Percentiles rank a stretch among this genome's conserved stretches.
Conservation (phyloP, 2,797 vertebrate genomes). For the Clarias laeviceps region DNA sequence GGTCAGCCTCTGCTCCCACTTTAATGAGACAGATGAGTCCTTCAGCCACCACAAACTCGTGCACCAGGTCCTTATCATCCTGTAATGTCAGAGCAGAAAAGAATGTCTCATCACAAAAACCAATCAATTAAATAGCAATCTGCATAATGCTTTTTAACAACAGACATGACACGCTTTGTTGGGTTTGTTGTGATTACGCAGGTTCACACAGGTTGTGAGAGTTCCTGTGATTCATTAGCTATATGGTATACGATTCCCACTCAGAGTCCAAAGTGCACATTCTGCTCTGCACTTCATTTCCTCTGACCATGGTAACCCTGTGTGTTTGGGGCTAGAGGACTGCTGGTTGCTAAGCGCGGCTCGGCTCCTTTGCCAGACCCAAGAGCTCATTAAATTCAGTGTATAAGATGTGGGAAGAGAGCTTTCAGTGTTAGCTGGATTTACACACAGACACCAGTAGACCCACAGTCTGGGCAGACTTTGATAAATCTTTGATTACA, state of each 20-base stretch:
- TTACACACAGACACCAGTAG: constrained; percentile 27
- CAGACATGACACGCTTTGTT: not conserved
- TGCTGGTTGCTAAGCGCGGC: constrained; percentile 51
- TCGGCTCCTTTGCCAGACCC: constrained; percentile 36
- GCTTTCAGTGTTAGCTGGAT: constrained; percentile 18
- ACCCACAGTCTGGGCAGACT: constrained; percentile 38
- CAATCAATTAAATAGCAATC: not conserved
- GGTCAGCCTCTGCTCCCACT: constrained; percentile 94
- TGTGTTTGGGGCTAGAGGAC: constrained; percentile 49
- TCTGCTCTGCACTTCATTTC: constrained; percentile 50
- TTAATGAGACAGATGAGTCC: constrained; percentile 95
- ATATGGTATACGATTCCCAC: constrained; percentile 31
- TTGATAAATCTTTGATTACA: constrained; percentile 34
- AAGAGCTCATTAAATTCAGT: constrained; percentile 52
- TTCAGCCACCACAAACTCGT: constrained; percentile 94
- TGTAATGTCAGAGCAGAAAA: constrained; percentile 59
- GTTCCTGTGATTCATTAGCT: constrained; percentile 26
- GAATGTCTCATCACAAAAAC: not conserved
- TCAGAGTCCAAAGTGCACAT: constrained; percentile 46
- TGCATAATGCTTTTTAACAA: not conserved
- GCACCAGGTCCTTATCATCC: constrained; percentile 98
- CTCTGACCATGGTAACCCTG: constrained; percentile 49
- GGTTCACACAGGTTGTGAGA: not conserved
- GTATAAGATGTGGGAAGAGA: constrained; percentile 44
- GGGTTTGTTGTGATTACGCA: not conserved